Base-by-base conservation (phyloP, 2,888 invertebrate species). In the Epsilonema sp. region DNA sequence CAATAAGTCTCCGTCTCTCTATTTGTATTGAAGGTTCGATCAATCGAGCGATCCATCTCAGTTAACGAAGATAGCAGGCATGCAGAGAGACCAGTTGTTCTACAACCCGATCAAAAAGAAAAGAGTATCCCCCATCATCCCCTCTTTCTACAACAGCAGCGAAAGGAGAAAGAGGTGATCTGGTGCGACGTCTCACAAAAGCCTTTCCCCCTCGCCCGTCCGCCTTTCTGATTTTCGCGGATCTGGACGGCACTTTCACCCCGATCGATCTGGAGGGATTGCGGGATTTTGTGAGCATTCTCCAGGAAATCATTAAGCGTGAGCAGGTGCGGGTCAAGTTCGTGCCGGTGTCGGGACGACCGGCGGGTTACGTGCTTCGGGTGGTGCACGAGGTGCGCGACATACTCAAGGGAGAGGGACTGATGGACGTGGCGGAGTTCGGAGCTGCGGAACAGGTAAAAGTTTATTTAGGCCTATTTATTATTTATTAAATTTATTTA, bases 361-460 rank as follows among this genome's bases (percentile, higher is more conserved):
- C 47, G 38, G 3, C 44, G n/a, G 47, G 47, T n/a, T 47, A 47
- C 25, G 47, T 47, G 25, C 39, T 47, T 21, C 44, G 48, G 19
- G 25, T 48, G 8, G 19, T 48, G 48, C 48, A 48, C 48, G 48
- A 45, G 22, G 16, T 26, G 3, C 20, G 48, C 3, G 48, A 48
- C 21, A 37, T 48, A 26, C 37, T 43, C 22, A 19, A 37, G 5
- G 46, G 31, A 3, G 40, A 19, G n/a, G 47, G 44, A 8, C 13
- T 47, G 3, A 19, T 21, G 2, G 20, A 47, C n/a, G 45, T 24
- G 11, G 37, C 37, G 22, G 48, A 48, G 16, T 48, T 22, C 40
- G 48, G 48, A 2, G 48, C 48, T 4, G 48, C 48, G 22, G 48
- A 48, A 24, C n/a, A n/a, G n/a, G n/a, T n/a, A n/a, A n/a, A n/a